Conservation (phyloP, 2,888 invertebrate genomes). For the Empis stercorea region DNA sequence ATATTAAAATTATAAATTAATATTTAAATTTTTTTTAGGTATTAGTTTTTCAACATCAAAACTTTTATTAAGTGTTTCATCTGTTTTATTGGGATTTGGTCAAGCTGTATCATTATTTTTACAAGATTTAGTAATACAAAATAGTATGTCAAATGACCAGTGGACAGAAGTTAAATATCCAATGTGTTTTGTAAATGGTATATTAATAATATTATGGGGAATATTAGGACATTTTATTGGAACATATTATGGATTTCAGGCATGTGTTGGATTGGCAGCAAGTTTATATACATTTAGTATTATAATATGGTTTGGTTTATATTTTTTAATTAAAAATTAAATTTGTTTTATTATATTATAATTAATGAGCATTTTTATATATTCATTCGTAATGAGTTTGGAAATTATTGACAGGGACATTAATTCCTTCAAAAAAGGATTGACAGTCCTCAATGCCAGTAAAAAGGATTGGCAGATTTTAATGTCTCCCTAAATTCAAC, state of each 20-base stretch:
- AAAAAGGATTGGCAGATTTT: too few relatives aligned
- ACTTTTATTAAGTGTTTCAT: conserved; percentile 31
- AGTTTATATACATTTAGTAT: conserved; percentile 25
- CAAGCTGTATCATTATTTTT: conserved; percentile 33
- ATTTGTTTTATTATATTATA: not conserved
- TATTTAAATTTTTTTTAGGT: conserved; percentile 17
- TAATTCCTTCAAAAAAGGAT: too few relatives aligned
- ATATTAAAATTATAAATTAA: not conserved
- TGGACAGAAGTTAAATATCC: conserved; percentile 31
- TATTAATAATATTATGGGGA: conserved; percentile 31
- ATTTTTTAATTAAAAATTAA: not conserved
- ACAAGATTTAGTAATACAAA: conserved; percentile 32
- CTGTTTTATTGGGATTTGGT: conserved; percentile 33
- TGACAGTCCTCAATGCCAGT: too few relatives aligned
- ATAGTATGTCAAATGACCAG: conserved; percentile 30
- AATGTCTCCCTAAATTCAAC: too few relatives aligned
- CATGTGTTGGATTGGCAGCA: conserved; percentile 28
- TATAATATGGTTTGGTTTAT: conserved; percentile 23
- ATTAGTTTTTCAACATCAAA: conserved; percentile 34
- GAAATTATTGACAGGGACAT: too few relatives aligned
- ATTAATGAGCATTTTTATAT: not conserved
- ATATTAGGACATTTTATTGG: conserved; percentile 29
- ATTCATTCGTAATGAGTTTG: too few relatives aligned
- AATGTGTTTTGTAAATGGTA: conserved; percentile 31
- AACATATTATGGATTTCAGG: conserved; percentile 30